Percentiles rank a stretch among this genome's conserved stretches.
These are phyloP conservation scores for Apocrypta bakeri DNA, from an alignment of 1,140 invertebrate genomes.

Conservation along the genomic window DNA sequence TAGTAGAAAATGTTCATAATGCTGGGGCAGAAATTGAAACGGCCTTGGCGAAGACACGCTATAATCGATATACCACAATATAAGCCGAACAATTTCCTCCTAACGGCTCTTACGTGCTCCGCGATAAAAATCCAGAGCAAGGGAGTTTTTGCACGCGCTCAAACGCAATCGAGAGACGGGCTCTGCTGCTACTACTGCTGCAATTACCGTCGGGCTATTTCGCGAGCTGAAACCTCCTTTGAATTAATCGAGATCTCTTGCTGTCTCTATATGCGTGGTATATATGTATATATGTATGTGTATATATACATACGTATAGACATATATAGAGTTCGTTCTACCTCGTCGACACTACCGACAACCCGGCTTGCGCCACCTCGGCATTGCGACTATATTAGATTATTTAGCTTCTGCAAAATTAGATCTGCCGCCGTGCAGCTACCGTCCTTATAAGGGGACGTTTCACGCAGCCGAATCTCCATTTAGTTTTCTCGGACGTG, in stretches of 20 bases:
- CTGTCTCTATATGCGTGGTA: not conserved
- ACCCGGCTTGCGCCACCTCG: too few species aligned
- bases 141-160: not conserved
- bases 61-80: constrained; percentile 2
- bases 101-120: not conserved
- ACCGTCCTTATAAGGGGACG: not conserved
- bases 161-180: not conserved
- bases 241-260: constrained; percentile 41
- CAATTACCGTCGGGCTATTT: constrained; percentile 40
- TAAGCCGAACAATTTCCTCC: not conserved
- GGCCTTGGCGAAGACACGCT: not conserved
- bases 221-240: constrained; percentile 29
- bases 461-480: not conserved
- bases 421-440: constrained; percentile 47
- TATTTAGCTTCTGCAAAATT: constrained; percentile 62
- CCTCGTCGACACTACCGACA: too few species aligned
- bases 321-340: too few species aligned
- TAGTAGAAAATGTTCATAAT: not conserved
- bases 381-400: constrained; percentile 57
- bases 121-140: not conserved
- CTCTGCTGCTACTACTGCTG: not conserved
- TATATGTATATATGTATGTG: not conserved
- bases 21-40: not conserved
- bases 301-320: not conserved
- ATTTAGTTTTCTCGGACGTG: not conserved